Percentiles rank a stretch among this genome's conserved stretches.
These are phyloP conservation scores for Cataglyphis hispanica DNA, from an alignment of 1,140 invertebrate genomes.

Conservation along the genomic window DNA sequence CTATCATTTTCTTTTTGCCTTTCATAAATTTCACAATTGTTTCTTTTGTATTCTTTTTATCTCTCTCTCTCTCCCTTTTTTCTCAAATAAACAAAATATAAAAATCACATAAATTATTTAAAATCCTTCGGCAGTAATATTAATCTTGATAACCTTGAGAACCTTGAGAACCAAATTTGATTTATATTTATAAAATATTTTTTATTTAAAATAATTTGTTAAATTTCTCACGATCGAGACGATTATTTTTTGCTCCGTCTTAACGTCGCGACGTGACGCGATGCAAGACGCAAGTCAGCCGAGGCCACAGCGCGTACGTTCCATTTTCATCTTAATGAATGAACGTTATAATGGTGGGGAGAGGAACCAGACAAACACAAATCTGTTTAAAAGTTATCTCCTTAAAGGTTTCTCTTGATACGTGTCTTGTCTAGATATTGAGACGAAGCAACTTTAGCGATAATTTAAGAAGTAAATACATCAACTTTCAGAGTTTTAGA, in stretches of 20 bases:
- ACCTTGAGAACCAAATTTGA: too few species aligned
- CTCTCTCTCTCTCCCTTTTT: background rate
- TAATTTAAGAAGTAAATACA: constrained; percentile 61
- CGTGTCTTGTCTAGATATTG: constrained; percentile 51
- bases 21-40: background rate
- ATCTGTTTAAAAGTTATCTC: constrained; percentile 73
- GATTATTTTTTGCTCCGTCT: constrained; percentile 54
- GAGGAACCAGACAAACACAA: constrained; percentile 42
- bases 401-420: constrained; percentile 70
- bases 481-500: constrained; percentile 33
- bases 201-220: too few species aligned
- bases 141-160: too few species aligned
- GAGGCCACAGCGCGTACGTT: constrained; percentile 48
- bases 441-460: constrained; percentile 40
- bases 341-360: constrained; percentile 67
- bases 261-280: constrained; percentile 47
- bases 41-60: background rate
- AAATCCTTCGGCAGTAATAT: too few species aligned
- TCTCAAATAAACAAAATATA: background rate
- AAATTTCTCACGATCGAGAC: constrained; percentile 38
- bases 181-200: too few species aligned
- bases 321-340: constrained; percentile 74
- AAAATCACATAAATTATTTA: too few species aligned
- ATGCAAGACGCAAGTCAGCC: constrained; percentile 12
- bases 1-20: background rate